phyloP scores from a whole-genome alignment of 2,113 vertebrate species.

The Tretioscincus oriximinensis region DNA sequence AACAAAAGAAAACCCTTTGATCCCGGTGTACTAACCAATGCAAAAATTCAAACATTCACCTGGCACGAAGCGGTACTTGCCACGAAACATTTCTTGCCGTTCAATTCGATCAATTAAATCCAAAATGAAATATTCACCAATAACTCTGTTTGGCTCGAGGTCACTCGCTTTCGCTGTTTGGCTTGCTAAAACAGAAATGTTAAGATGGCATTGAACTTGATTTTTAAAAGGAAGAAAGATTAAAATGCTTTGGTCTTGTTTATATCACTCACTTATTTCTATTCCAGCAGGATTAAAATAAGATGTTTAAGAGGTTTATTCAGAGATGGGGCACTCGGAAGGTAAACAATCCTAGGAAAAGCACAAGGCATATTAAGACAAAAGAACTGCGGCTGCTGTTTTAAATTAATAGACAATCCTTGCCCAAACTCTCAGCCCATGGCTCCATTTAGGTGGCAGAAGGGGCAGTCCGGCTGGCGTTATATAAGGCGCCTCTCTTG shows the following conservation, averaged over 20 bases:
- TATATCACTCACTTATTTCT: not conserved
- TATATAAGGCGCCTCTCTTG: too few relatives aligned
- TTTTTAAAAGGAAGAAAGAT: not conserved
- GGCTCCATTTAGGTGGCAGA: too few relatives aligned
- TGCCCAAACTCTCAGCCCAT: too few relatives aligned
- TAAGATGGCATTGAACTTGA: not conserved
- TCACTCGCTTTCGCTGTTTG: not conserved
- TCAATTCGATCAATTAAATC: not conserved
- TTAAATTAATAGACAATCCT: too few relatives aligned
- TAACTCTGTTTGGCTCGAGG: not conserved
- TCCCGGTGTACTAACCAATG: not conserved
- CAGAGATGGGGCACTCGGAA: not conserved
- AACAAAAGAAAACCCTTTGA: conserved; percentile 41
- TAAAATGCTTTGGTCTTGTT: not conserved
- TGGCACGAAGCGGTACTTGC: conserved; percentile 11
- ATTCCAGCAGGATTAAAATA: not conserved
- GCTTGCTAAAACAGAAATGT: not conserved
- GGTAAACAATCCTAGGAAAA: not conserved
- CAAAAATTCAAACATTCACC: conserved; percentile 12
- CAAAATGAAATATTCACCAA: not conserved
- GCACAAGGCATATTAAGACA: too few relatives aligned
- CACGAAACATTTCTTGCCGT: not conserved
- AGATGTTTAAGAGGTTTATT: not conserved
- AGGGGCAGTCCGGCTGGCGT: too few relatives aligned
- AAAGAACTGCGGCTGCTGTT: too few relatives aligned